phyloP scores from a whole-genome alignment of 2,797 vertebrate species.

The Setipinna tenuifilis region DNA sequence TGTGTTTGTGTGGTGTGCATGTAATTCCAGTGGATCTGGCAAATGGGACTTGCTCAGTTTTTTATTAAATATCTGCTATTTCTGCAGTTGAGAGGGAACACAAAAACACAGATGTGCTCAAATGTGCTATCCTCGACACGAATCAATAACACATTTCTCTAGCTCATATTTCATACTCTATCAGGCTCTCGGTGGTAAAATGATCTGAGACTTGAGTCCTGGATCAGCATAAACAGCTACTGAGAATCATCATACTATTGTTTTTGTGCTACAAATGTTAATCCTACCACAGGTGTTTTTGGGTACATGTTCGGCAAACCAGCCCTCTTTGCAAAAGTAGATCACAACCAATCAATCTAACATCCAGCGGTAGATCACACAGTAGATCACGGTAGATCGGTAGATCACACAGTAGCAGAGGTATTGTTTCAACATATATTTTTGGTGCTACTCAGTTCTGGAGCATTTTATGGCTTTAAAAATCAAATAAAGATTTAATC shows the following conservation, averaged over 20 bases:
- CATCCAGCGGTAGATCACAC: too few relatives aligned
- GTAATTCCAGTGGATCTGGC: neutral
- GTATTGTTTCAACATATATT: too few relatives aligned
- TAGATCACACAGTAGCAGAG: too few relatives aligned
- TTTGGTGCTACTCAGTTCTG: too few relatives aligned
- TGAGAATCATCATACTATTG: neutral
- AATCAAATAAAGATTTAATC: too few relatives aligned
- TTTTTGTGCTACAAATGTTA: neutral
- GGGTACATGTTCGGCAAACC: too few relatives aligned
- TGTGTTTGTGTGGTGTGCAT: too few relatives aligned
- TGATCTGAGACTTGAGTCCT: neutral
- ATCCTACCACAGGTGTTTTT: neutral
- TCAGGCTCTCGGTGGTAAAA: neutral
- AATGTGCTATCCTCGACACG: neutral
- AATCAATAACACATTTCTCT: neutral
- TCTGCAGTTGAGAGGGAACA: neutral
- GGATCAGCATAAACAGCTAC: neutral
- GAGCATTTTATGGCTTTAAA: too few relatives aligned
- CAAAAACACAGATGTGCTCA: neutral
- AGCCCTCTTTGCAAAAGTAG: too few relatives aligned
- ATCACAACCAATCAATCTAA: too few relatives aligned
- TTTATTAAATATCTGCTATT: too few relatives aligned
- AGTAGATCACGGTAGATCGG: too few relatives aligned
- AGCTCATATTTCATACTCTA: neutral
- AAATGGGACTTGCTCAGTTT: neutral